Evolutionary conservation across 2,797 vertebrate genomes (phyloP), one percentile per base, ranked within the genome.

Genomic region (Nannoperca obscura): DNA sequence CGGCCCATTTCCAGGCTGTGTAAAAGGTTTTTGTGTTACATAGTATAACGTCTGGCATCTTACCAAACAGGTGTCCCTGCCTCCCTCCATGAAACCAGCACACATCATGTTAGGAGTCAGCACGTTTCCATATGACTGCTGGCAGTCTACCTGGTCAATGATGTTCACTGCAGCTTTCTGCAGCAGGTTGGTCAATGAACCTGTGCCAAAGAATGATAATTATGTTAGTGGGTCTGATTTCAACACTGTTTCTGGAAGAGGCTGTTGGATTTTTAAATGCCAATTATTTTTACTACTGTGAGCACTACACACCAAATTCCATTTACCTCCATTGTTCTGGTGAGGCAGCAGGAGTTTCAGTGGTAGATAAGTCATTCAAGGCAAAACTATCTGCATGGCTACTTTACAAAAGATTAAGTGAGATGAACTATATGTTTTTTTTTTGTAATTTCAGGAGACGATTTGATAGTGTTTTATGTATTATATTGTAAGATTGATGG

Each of bases 51-150:
- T 50, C 22, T 57, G 49, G 42, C 1, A 7, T 85, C 97, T 96
- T 93, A 99, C 98, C 78, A 97, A 95, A 68, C 98, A 99, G 60
- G 97, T 97, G 95, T 99, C 98, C 5, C 94, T 93, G 0, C 96
- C 94, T 46, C 97, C 97, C 32, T 96, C 95, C 24, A 96, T 95
- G 76, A 93, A 95, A 2, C 97, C 97, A 0, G 97, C 98, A 24
- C 98, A 99, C 90, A 99, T 84, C 97, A 99, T 99, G 89, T 93
- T 96, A 49, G 94, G 93, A 27, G 91, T 94, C 87, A 99, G 95
- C 83, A 95, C 95, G 10, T 93, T 88, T 0, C 96, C 95, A 78
- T 99, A 98, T 30, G 97, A 96, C 76, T 92, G 95, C 55, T 93
- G 95, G 90, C 98, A 99, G 22, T 96, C 93, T 3, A 92, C 86